These are phyloP conservation scores for Craseonycteris thonglongyai DNA, from an alignment of 2,113 vertebrate genomes.

Conservation along the genomic window DNA sequence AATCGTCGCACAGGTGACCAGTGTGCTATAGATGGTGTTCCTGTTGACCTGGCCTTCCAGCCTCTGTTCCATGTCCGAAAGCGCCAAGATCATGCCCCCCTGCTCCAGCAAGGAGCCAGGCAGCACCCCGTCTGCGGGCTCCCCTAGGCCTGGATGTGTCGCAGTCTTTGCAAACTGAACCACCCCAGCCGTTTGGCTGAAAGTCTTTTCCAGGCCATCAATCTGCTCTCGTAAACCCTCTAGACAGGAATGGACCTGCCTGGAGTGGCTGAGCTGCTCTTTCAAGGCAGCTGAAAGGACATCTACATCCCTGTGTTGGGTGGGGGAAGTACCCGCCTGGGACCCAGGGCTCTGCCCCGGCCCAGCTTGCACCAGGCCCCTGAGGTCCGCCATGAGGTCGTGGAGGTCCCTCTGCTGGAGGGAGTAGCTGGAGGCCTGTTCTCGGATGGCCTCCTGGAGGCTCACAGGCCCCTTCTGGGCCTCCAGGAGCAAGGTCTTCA, in stretches of 20 bases:
- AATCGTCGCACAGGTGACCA: slow-evolving; percentile 82
- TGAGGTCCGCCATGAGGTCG: slow-evolving; percentile 82
- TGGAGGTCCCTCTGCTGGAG: slow-evolving; percentile 89
- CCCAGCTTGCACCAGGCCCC: slow-evolving; percentile 73
- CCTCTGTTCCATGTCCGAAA: slow-evolving; percentile 84
- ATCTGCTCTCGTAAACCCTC: slow-evolving; percentile 80
- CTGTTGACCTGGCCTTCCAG: slow-evolving; percentile 85
- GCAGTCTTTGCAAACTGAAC: slow-evolving; percentile 75
- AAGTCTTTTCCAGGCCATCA: slow-evolving; percentile 76
- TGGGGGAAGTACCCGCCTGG: slow-evolving; percentile 48
- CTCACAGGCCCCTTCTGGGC: slow-evolving; percentile 94
- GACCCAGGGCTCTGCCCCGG: slow-evolving; percentile 35
- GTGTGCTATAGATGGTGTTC: slow-evolving; percentile 84
- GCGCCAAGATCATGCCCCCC: slow-evolving; percentile 74
- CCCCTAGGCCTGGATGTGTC: slow-evolving; percentile 50
- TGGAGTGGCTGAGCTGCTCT: slow-evolving; percentile 81
- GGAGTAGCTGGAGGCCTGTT: slow-evolving; percentile 88
- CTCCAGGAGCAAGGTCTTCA: slow-evolving; percentile 91
- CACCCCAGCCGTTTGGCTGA: slow-evolving; percentile 73
- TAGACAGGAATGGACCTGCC: slow-evolving; percentile 78
- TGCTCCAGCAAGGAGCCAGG: slow-evolving; percentile 64
- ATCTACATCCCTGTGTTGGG: slow-evolving; percentile 66
- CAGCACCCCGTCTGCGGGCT: slow-evolving; percentile 42
- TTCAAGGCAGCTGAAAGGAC: slow-evolving; percentile 78
- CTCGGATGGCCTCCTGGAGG: slow-evolving; percentile 91